Conservation (phyloP, 1,140 invertebrate species). For the Heliconius melpomene region DNA sequence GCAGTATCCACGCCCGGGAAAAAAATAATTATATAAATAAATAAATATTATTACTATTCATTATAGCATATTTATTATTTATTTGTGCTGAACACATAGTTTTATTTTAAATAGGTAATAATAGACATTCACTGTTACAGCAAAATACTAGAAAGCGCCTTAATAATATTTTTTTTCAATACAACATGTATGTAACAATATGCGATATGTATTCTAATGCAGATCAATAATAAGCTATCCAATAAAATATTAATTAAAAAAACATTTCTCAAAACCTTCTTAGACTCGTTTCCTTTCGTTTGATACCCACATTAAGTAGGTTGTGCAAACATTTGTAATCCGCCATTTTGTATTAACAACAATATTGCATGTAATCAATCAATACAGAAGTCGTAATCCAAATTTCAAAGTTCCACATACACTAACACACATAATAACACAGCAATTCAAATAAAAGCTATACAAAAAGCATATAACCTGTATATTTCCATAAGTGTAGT, state of each 20-base stretch:
- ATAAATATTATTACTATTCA: not conserved
- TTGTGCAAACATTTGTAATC: too few species aligned
- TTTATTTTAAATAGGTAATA: constrained; percentile 10
- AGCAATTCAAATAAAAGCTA: not conserved
- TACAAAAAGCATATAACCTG: constrained; percentile 2
- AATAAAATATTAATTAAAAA: not conserved
- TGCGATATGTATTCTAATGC: not conserved
- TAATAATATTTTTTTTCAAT: not conserved
- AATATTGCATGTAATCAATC: too few species aligned
- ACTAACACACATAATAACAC: too few species aligned
- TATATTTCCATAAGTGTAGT: constrained; percentile 15
- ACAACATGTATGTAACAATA: not conserved
- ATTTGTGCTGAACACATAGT: constrained; percentile 22
- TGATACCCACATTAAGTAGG: too few species aligned
- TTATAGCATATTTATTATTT: not conserved
- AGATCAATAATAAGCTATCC: not conserved
- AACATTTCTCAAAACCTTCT: too few species aligned
- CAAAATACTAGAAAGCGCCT: not conserved
- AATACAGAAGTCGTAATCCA: too few species aligned
- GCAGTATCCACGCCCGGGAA: too few species aligned
- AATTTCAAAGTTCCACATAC: too few species aligned
- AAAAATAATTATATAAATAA: too few species aligned
- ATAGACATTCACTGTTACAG: constrained; percentile 6
- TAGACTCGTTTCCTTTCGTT: too few species aligned
- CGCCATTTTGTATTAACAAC: too few species aligned